These are phyloP conservation scores for Lophura nycthemera DNA, from an alignment of 2,113 vertebrate genomes.

Conservation along the genomic window DNA sequence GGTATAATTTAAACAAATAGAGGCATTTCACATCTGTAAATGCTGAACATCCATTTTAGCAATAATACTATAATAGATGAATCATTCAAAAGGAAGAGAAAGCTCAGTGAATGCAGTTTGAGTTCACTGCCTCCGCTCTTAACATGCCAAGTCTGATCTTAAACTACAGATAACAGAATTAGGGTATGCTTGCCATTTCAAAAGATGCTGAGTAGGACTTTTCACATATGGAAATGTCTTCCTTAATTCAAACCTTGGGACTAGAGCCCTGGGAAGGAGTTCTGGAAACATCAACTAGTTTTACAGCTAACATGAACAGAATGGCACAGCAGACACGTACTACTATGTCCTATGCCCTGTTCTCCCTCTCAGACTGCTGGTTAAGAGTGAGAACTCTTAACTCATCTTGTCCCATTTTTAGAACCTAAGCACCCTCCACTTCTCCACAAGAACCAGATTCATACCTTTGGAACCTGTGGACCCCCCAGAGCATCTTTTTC, in stretches of 20 bases:
- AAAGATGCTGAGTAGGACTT: background rate
- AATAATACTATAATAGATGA: background rate
- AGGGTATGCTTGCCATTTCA: accelerated
- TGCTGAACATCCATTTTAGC: background rate
- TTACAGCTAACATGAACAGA: background rate
- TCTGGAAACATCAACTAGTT: background rate
- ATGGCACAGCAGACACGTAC: background rate
- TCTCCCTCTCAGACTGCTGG: background rate
- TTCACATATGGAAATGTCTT: background rate
- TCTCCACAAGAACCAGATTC: background rate
- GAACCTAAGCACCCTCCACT: background rate
- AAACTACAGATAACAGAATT: background rate
- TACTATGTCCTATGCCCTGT: accelerated
- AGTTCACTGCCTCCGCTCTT: background rate
- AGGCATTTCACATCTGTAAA: background rate
- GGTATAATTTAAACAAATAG: background rate
- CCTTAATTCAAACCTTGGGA: background rate
- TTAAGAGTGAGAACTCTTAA: too few species aligned
- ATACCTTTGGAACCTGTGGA: background rate
- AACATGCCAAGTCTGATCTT: background rate
- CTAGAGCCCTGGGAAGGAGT: background rate
- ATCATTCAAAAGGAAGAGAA: conserved; percentile 4
- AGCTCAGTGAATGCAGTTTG: background rate
- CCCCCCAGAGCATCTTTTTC: background rate
- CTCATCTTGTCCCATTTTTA: background rate